Percentiles rank a stretch among this genome's conserved stretches.
Conservation (phyloP, 2,888 invertebrate species). For the Dryococelus australis region DNA sequence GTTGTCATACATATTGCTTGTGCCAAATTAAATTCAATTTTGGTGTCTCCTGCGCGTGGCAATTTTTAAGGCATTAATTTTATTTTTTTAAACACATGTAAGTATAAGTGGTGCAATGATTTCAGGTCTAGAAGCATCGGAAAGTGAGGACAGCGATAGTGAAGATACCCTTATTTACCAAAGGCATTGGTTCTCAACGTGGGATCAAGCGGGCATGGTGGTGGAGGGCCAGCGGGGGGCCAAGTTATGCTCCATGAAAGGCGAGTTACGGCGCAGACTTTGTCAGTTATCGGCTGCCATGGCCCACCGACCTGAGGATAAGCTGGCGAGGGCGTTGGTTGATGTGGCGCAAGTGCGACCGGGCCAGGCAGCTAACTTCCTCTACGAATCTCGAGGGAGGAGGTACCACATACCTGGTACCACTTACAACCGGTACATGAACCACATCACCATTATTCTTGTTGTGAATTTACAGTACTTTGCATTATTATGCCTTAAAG, state of each 20-base stretch:
- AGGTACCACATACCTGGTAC: neutral
- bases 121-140: constrained; percentile 59
- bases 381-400: constrained; percentile 38
- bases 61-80: too few relatives aligned
- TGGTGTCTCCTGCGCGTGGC: too few relatives aligned
- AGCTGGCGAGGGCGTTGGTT: constrained; percentile 54
- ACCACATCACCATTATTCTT: neutral
- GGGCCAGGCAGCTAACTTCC: constrained; percentile 50
- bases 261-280: constrained; percentile 61
- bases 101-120: neutral
- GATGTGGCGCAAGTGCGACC: constrained; percentile 53
- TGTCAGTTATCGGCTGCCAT: constrained; percentile 57
- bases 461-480: neutral
- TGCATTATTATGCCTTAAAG: neutral
- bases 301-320: constrained; percentile 45
- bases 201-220: constrained; percentile 52
- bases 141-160: constrained; percentile 59
- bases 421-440: neutral
- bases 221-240: constrained; percentile 52
- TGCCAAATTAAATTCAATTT: too few relatives aligned
- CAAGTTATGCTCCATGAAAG: constrained; percentile 55
- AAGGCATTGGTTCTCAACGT: constrained; percentile 58
- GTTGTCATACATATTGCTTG: too few relatives aligned
- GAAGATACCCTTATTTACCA: constrained; percentile 52
- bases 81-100: too few relatives aligned